Evolutionary conservation across 2,888 invertebrate species (phyloP).

Genomic region (Cyrtodaria siliqua): DNA sequence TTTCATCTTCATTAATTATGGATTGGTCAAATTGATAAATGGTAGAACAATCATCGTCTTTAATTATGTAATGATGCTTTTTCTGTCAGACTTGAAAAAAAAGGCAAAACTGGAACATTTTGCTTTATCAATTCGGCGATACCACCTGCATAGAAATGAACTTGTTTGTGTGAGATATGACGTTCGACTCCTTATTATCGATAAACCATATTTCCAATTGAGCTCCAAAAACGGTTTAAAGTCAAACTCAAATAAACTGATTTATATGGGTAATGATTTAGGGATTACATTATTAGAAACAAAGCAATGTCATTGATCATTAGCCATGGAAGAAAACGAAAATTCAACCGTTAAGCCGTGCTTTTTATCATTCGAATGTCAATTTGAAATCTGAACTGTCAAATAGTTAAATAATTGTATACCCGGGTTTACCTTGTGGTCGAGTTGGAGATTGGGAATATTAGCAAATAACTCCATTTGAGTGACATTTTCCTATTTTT

Average conservation of each 20-base stretch:
- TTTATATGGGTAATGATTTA: slow-evolving; percentile 59
- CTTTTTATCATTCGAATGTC: slow-evolving; percentile 61
- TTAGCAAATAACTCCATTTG: slow-evolving; percentile 48
- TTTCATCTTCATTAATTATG: slow-evolving; percentile 60
- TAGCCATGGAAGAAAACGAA: slow-evolving; percentile 46
- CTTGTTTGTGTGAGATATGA: slow-evolving; percentile 42
- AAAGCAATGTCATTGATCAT: slow-evolving; percentile 61
- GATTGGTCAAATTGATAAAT: slow-evolving; percentile 48
- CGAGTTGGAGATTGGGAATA: slow-evolving; percentile 40
- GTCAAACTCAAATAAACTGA: slow-evolving; percentile 65
- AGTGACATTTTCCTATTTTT: slow-evolving; percentile 55
- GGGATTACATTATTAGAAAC: slow-evolving; percentile 62
- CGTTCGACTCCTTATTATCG: slow-evolving; percentile 37
- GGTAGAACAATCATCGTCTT: slow-evolving; percentile 30
- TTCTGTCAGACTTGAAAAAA: slow-evolving; percentile 42
- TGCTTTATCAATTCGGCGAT: slow-evolving; percentile 41
- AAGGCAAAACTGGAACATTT: slow-evolving; percentile 37
- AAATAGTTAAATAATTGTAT: slow-evolving; percentile 57
- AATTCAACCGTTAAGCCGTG: slow-evolving; percentile 54
- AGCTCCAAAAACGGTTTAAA: slow-evolving; percentile 48
- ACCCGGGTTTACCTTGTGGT: slow-evolving; percentile 45
- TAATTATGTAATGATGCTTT: slow-evolving; percentile 36
- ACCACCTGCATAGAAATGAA: slow-evolving; percentile 55
- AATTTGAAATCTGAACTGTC: slow-evolving; percentile 50
- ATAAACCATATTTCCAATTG: slow-evolving; percentile 30